phyloP scores from a whole-genome alignment of 2,113 vertebrate genomes.

The Scortum barcoo region DNA sequence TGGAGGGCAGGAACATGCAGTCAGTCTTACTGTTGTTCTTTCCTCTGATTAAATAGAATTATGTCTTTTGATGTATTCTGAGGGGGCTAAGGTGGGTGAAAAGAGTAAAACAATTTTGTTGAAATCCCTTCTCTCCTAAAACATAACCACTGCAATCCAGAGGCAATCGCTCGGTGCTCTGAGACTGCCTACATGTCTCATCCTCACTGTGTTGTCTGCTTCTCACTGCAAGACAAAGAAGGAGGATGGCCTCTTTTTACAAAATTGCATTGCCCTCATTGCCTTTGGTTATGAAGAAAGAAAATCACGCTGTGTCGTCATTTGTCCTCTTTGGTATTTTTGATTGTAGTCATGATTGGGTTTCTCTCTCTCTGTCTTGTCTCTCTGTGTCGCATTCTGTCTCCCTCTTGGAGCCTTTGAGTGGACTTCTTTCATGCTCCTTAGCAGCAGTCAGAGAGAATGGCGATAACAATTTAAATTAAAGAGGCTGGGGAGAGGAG shows the following conservation, averaged over 20 bases:
- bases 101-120: constrained; percentile 63
- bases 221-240: constrained; percentile 42
- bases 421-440: constrained; percentile 57
- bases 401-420: constrained; percentile 55
- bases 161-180: constrained; percentile 59
- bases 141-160: constrained; percentile 60
- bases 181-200: constrained; percentile 54
- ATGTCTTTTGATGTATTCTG: constrained; percentile 74
- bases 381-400: constrained; percentile 7
- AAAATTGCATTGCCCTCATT: constrained; percentile 45
- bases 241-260: constrained; percentile 50
- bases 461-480: constrained; percentile 68
- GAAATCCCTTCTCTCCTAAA: constrained; percentile 61
- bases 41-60: constrained; percentile 69
- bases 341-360: constrained; percentile 58
- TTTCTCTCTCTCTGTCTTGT: constrained; percentile 25
- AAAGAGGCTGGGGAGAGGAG: constrained; percentile 50
- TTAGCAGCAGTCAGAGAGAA: constrained; percentile 51
- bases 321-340: constrained; percentile 67
- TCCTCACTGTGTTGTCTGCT: constrained; percentile 35
- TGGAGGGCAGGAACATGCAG: constrained; percentile 14
- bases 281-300: constrained; percentile 60
- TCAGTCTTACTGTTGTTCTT: constrained; percentile 42
- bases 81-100: constrained; percentile 66
- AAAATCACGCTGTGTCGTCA: constrained; percentile 53